Percentiles rank a stretch among this genome's conserved stretches.
phyloP scores from a whole-genome alignment of 2,888 invertebrate genomes.

The Drosophila antonietae region DNA sequence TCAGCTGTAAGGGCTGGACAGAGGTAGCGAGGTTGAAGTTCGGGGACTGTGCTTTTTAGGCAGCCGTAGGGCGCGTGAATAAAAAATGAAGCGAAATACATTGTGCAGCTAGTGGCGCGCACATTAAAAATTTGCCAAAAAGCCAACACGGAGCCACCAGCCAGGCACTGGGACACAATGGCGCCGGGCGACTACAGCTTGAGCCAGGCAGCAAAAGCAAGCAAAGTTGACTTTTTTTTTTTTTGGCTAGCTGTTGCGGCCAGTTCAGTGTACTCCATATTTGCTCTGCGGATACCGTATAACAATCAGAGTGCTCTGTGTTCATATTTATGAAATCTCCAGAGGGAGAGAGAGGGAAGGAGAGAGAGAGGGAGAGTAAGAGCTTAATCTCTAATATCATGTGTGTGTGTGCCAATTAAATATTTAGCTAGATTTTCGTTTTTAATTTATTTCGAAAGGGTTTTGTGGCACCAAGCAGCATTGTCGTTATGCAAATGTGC shows the following conservation, averaged over 20 bases:
- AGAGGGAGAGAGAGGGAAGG: background rate
- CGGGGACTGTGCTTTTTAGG: constrained; percentile 35
- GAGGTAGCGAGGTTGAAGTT: background rate
- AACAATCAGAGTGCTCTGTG: constrained; percentile 71
- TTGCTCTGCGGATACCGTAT: constrained; percentile 69
- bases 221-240: constrained; percentile 21
- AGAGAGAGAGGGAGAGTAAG: background rate
- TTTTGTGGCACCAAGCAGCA: constrained; percentile 31
- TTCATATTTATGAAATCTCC: constrained; percentile 25
- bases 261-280: constrained; percentile 41
- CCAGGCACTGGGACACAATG: constrained; percentile 54
- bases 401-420: constrained; percentile 60
- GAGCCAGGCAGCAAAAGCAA: background rate
- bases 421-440: constrained; percentile 67
- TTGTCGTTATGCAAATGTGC: constrained; percentile 67
- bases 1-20: background rate
- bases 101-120: constrained; percentile 55
- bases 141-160: constrained; percentile 46
- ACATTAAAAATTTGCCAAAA: constrained; percentile 71
- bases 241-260: background rate
- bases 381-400: constrained; percentile 10
- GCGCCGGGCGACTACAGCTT: constrained; percentile 38
- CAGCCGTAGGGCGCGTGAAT: constrained; percentile 43
- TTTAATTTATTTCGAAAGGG: constrained; percentile 72
- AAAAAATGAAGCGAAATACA: constrained; percentile 78